phyloP scores from a whole-genome alignment of 2,888 invertebrate species.

The Nephrotoma guestfalica region DNA sequence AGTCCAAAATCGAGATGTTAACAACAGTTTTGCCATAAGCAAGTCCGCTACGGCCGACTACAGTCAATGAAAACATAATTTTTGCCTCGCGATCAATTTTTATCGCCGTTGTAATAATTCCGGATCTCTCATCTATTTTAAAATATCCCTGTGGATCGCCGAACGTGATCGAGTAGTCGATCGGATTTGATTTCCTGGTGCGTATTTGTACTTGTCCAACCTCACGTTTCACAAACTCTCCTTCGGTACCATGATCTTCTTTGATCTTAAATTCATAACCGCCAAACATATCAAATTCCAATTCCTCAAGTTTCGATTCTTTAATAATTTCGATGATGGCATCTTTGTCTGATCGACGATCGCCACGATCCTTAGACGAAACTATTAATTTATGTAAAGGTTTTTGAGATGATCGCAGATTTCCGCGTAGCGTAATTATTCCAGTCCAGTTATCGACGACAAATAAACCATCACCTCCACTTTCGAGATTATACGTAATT shows the following conservation, averaged over 20 bases:
- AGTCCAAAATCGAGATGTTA: slow-evolving; percentile 66
- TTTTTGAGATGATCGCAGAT: slow-evolving; percentile 47
- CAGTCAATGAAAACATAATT: slow-evolving; percentile 57
- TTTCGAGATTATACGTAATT: slow-evolving; percentile 62
- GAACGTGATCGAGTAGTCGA: slow-evolving; percentile 61
- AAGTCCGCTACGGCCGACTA: slow-evolving; percentile 64
- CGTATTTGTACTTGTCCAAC: slow-evolving; percentile 61
- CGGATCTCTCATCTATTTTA: slow-evolving; percentile 62
- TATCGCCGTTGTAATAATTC: slow-evolving; percentile 60
- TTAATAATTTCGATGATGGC: slow-evolving; percentile 71
- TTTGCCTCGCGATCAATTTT: slow-evolving; percentile 74
- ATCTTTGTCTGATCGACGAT: slow-evolving; percentile 52
- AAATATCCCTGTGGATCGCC: slow-evolving; percentile 70
- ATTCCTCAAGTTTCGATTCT: slow-evolving; percentile 50
- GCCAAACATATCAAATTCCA: slow-evolving; percentile 60
- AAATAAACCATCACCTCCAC: slow-evolving; percentile 67
- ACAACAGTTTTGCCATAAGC: slow-evolving; percentile 66
- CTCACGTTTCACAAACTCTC: slow-evolving; percentile 46
- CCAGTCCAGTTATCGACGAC: slow-evolving; percentile 65
- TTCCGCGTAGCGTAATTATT: slow-evolving; percentile 51
- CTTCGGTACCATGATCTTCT: slow-evolving; percentile 61
- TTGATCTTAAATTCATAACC: slow-evolving; percentile 69
- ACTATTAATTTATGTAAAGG: slow-evolving; percentile 57
- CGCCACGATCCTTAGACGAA: slow-evolving; percentile 70
- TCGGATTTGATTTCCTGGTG: slow-evolving; percentile 35